Base-by-base conservation (phyloP, 1,140 invertebrate species). In the Bombus affinis region DNA sequence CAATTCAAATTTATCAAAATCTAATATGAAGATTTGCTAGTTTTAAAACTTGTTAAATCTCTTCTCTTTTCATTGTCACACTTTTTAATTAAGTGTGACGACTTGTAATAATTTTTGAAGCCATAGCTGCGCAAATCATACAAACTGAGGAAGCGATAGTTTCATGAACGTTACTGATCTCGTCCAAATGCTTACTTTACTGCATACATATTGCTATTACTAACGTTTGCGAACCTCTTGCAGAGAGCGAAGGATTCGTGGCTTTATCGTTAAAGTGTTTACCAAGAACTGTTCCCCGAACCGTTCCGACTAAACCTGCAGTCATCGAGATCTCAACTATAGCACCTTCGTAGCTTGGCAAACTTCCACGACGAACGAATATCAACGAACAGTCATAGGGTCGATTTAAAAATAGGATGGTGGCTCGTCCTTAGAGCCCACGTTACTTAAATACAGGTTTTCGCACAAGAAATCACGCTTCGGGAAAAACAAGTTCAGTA, bases 391-490 rank as follows among this genome's bases (percentile, higher is more conserved):
- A 79, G 25, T 44, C 13, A 44, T 70, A 80, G 66, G 66, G 44
- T 70, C 44, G 66, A 70, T 70, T 80, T 80, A 80, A 80, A 80
- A 80, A 80, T 80, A 80, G 65, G 78, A 66, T 25, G 68, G 6
- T 37, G 25, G 44, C 4, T 80, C 25, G 78, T 53, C 65, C 66
- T 80, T 80, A 80, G 1, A 53, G 35, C 2, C 9, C 44, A 12
- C 62, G 22, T 80, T 39, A 72, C 39, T 42, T 72, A 53, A 53
- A 53, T 53, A 32, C 65, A 35, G 35, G 32, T 70, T 70, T 70
- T 35, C n/a, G 5, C 25, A 8, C 25, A 53, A 47, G 44, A 80
- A 53, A 53, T 53, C 47, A 53, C 47, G 1, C 47, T 53, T 53
- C 6, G 6, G 18, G 47, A 3, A 39, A 39, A 28, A 28, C 5